Evolutionary conservation across 2,113 vertebrate species (phyloP).

Genomic region (Phoenicopterus ruber): DNA sequence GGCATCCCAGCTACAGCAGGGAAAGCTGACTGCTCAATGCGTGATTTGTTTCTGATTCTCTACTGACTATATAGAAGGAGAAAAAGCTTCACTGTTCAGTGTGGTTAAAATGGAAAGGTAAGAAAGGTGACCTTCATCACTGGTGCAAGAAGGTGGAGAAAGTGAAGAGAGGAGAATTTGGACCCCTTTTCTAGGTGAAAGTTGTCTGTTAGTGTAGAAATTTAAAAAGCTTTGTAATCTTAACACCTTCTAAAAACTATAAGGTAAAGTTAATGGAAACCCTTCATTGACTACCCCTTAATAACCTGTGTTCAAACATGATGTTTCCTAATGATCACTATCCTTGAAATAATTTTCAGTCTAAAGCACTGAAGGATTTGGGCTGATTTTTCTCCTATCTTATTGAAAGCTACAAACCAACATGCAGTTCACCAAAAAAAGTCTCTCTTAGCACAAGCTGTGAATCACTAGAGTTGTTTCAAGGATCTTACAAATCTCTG

Average conservation of each 20-base stretch:
- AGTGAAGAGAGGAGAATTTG: not conserved
- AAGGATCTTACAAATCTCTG: not conserved
- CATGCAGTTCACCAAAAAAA: not conserved
- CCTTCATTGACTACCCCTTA: not conserved
- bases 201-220: not conserved
- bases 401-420: not conserved
- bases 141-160: not conserved
- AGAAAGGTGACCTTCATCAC: not conserved
- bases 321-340: not conserved
- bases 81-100: not conserved
- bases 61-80: not conserved
- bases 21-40: not conserved
- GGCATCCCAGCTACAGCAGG: not conserved
- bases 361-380: not conserved
- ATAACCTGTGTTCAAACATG: not conserved
- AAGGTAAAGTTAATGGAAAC: not conserved
- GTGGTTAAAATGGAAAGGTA: not conserved
- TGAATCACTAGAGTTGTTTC: not conserved
- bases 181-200: not conserved
- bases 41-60: not conserved
- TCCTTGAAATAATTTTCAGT: not conserved
- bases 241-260: not conserved
- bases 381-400: not conserved
- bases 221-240: not conserved
- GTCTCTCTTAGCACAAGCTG: not conserved